A percentile compares a stretch with the other conserved stretches of the same genome.
Evolutionary conservation across 2,888 invertebrate species (phyloP).

Genomic region (Gerris lacustris): DNA sequence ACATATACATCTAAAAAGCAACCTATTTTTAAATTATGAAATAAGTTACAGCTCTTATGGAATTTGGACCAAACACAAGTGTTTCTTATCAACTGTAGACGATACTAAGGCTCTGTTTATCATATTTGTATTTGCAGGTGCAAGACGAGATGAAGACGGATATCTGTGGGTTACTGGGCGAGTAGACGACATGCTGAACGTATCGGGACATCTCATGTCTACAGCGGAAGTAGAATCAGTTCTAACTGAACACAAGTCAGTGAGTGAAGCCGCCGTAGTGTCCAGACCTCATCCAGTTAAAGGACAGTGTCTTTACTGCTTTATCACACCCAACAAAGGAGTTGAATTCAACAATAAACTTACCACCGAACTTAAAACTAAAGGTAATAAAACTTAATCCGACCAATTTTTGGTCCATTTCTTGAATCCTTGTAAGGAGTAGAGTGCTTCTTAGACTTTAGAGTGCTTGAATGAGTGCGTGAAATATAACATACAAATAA

Average conservation of each 20-base stretch:
- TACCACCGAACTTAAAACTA: slow-evolving; percentile 55
- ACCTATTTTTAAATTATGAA: too few species aligned
- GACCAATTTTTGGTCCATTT: too few species aligned
- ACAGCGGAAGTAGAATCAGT: slow-evolving; percentile 88
- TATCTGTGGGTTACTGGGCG: slow-evolving; percentile 94
- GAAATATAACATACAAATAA: too few species aligned
- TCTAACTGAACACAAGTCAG: slow-evolving; percentile 59
- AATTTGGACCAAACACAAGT: too few species aligned
- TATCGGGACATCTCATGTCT: slow-evolving; percentile 94
- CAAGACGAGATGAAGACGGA: slow-evolving; percentile 81
- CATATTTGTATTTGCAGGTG: slow-evolving; percentile 47
- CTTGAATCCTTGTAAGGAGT: too few species aligned
- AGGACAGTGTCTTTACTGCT: slow-evolving; percentile 95
- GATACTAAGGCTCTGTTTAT: too few species aligned
- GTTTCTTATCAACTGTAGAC: too few species aligned
- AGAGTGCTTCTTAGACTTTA: too few species aligned
- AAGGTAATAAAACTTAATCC: slow-evolving; percentile 35
- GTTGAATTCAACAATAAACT: slow-evolving; percentile 56
- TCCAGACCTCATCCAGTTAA: slow-evolving; percentile 88
- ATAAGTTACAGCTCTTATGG: too few species aligned
- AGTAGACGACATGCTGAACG: slow-evolving; percentile 97
- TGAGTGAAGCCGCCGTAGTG: slow-evolving; percentile 94
- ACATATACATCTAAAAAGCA: too few species aligned
- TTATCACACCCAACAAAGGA: slow-evolving; percentile 79
- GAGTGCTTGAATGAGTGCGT: too few species aligned